Conservation (phyloP, 2,113 vertebrate species). For the Microtus pennsylvanicus region DNA sequence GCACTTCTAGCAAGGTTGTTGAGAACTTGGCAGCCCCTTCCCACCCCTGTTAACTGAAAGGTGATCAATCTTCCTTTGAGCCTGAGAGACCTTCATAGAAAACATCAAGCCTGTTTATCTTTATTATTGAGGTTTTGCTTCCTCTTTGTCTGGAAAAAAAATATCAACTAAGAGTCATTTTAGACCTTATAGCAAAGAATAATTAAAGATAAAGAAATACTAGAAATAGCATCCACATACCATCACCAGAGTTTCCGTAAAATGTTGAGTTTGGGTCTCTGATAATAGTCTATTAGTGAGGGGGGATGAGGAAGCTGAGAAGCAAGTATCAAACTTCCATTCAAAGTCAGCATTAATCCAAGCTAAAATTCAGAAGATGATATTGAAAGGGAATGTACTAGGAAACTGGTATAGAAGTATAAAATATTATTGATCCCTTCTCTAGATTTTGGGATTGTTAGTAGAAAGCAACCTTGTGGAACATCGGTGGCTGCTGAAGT, state of each 20-base stretch:
- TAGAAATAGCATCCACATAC: not conserved
- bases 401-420: constrained; percentile 1
- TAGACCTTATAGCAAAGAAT: constrained; percentile 71
- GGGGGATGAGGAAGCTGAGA: not conserved
- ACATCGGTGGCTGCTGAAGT: constrained; percentile 6
- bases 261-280: constrained; percentile 60
- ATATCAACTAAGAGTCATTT: constrained; percentile 71
- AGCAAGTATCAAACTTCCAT: constrained; percentile 20
- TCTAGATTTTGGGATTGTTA: constrained; percentile 14
- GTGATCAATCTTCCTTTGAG: constrained; percentile 86
- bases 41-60: constrained; percentile 79
- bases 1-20: constrained; percentile 63
- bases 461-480: constrained; percentile 31
- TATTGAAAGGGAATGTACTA: constrained; percentile 14
- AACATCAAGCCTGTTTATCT: constrained; percentile 86
- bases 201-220: constrained; percentile 61
- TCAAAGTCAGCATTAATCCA: not conserved
- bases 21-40: constrained; percentile 74
- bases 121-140: constrained; percentile 86
- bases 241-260: constrained; percentile 13
- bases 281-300: not conserved
- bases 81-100: constrained; percentile 85
- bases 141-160: constrained; percentile 83
- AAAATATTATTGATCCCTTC: constrained; percentile 38
- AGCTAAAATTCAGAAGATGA: constrained; percentile 15